These are phyloP conservation scores for Dynastes grantii DNA, from an alignment of 2,888 invertebrate genomes.

Conservation along the genomic window DNA sequence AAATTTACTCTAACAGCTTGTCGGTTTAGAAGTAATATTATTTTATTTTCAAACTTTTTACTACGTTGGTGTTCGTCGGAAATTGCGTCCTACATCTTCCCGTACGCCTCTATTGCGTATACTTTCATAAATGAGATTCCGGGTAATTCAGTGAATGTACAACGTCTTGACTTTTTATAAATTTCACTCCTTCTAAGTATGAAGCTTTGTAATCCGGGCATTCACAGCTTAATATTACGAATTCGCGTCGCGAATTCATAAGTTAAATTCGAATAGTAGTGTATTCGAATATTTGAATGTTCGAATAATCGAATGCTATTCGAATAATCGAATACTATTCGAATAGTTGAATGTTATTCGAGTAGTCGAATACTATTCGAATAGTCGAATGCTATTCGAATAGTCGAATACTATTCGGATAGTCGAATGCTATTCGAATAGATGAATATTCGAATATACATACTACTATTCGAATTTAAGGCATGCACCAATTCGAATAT, in stretches of 20 bases:
- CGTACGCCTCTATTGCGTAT: not conserved
- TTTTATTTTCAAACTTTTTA: slow-evolving; percentile 2
- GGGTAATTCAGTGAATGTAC: slow-evolving; percentile 8
- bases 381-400: too few relatives aligned
- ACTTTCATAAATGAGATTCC: slow-evolving; percentile 21
- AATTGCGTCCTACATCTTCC: not conserved
- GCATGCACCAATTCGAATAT: too few relatives aligned
- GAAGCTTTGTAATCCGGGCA: slow-evolving; percentile 21
- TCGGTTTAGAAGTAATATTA: not conserved
- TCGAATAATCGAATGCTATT: too few relatives aligned
- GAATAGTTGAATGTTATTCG: too few relatives aligned
- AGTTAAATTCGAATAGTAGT: not conserved
- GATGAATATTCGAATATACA: too few relatives aligned
- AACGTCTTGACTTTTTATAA: slow-evolving; percentile 34
- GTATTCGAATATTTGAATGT: too few relatives aligned
- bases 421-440: too few relatives aligned
- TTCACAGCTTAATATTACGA: slow-evolving; percentile 36
- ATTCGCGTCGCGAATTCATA: slow-evolving; percentile 12
- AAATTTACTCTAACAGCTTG: too few relatives aligned
- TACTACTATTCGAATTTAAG: too few relatives aligned
- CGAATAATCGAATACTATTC: too few relatives aligned
- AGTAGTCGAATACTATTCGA: too few relatives aligned
- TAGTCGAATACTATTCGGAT: too few relatives aligned
- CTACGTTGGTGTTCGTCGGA: not conserved
- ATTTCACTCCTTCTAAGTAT: slow-evolving; percentile 29